Evolutionary conservation across 2,113 vertebrate genomes (phyloP).

Genomic region (cattle (Bos taurus)): DNA sequence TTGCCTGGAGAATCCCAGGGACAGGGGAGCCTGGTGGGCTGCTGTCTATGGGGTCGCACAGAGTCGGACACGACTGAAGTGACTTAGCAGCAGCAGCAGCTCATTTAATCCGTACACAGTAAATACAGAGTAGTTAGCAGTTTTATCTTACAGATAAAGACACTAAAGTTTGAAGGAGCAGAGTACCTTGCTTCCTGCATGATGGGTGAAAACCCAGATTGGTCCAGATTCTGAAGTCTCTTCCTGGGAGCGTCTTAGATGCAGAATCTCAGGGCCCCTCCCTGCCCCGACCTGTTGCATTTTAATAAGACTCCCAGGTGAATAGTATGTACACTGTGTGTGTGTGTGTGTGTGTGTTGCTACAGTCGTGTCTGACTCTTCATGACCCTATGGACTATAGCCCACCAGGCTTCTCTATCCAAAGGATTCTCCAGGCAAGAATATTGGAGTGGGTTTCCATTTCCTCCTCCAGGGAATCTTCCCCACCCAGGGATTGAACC

Average conservation of each 20-base stretch:
- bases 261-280: not conserved
- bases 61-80: too few relatives aligned
- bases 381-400: accelerated
- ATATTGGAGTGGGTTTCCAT: not conserved
- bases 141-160: not conserved
- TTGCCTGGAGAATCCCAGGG: too few relatives aligned
- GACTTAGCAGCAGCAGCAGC: not conserved
- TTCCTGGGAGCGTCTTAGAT: not conserved
- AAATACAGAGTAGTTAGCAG: not conserved
- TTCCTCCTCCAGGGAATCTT: not conserved
- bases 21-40: too few relatives aligned
- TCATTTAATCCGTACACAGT: not conserved
- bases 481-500: not conserved
- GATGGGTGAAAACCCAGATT: not conserved
- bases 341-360: not conserved
- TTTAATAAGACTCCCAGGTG: not conserved
- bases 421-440: not conserved
- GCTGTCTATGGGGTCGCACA: too few relatives aligned
- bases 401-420: not conserved
- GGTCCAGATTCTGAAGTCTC: not conserved
- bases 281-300: not conserved
- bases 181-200: not conserved
- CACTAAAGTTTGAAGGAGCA: not conserved
- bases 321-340: not conserved
- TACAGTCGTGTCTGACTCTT: not conserved